These are phyloP conservation scores for Callyntrura guangdongensis DNA, from an alignment of 2,888 invertebrate genomes.

Conservation along the genomic window DNA sequence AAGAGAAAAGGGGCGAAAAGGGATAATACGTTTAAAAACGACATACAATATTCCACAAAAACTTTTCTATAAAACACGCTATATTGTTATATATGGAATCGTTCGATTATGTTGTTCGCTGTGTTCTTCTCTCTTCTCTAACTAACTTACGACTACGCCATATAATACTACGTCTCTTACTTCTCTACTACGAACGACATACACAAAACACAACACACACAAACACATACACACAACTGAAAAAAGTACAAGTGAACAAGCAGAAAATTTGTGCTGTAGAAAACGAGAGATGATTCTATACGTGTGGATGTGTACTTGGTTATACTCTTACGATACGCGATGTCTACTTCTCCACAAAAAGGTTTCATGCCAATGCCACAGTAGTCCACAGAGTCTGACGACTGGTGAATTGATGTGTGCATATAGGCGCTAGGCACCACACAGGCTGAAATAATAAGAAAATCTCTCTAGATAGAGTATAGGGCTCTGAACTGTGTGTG, in stretches of 20 bases:
- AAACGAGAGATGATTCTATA: not conserved
- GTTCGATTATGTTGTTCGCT: constrained; percentile 44
- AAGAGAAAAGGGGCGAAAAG: constrained; percentile 16
- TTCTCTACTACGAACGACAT: not conserved
- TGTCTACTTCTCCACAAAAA: constrained; percentile 42
- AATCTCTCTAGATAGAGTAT: constrained; percentile 36
- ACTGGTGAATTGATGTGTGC: not conserved
- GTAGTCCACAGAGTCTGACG: constrained; percentile 34
- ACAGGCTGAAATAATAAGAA: constrained; percentile 3
- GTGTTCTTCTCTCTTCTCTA: too few species aligned
- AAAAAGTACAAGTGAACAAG: constrained; percentile 51
- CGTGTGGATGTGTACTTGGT: not conserved
- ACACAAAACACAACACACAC: not conserved
- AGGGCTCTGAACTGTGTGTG: not conserved
- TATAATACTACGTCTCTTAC: not conserved
- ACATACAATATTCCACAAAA: not conserved
- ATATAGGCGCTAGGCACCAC: too few species aligned
- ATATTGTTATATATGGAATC: constrained; percentile 18
- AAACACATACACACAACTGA: not conserved
- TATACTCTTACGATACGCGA: not conserved
- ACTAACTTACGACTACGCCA: not conserved
- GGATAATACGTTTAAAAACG: not conserved
- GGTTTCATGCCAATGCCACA: constrained; percentile 48
- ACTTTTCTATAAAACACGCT: not conserved
- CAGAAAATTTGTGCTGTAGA: constrained; percentile 43